These are phyloP conservation scores for Capromys pilorides DNA, from an alignment of 2,797 vertebrate species.

Conservation along the genomic window DNA sequence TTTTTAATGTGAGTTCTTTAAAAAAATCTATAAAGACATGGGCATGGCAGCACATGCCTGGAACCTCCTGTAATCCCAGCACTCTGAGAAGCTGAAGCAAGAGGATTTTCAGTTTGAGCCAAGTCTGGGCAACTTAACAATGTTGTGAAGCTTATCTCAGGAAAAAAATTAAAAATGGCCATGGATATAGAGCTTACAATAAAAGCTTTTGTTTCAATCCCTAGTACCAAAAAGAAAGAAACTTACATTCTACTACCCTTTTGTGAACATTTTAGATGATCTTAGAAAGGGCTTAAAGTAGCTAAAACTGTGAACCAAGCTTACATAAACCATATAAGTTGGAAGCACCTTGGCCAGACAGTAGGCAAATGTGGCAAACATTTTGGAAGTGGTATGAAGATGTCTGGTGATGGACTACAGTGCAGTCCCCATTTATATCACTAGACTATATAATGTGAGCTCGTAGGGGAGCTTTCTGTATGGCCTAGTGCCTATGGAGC, in stretches of 20 bases:
- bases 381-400: background rate
- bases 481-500: background rate
- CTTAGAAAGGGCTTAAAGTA: background rate
- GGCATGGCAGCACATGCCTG: background rate
- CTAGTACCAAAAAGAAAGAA: background rate
- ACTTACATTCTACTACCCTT: background rate
- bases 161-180: background rate
- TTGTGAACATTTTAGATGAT: background rate
- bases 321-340: background rate
- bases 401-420: background rate
- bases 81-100: background rate
- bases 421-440: background rate
- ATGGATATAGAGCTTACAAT: background rate
- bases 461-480: background rate
- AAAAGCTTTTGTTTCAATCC: background rate
- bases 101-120: background rate
- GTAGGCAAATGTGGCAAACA: background rate
- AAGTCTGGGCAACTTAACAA: background rate
- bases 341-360: background rate
- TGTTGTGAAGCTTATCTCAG: background rate
- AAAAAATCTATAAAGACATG: background rate
- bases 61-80: background rate
- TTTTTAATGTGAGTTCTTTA: constrained; percentile 17
- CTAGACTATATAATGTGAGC: background rate
- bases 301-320: background rate